Evolutionary conservation across 2,113 vertebrate genomes (phyloP), one percentile per base, ranked within the genome.

Genomic region (Sceloporus tristichus): DNA sequence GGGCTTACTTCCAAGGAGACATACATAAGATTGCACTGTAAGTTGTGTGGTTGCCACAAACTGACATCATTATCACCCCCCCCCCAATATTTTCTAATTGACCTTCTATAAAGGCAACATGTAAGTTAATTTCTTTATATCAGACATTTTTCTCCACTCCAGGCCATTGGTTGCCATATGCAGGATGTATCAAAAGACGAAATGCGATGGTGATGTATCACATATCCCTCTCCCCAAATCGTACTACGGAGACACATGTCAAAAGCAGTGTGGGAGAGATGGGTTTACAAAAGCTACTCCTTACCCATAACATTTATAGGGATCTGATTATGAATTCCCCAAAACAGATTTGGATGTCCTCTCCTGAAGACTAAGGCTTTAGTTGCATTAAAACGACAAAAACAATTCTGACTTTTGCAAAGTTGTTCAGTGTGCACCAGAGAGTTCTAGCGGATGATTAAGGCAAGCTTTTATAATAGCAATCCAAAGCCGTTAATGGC

Each of bases 391-490:
- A 54, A 78, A 29, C 92, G 87, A 92, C 85, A 80, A 90, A 90
- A 90, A 87, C 93, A 48, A 85, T 80, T 86, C 92, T 92, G 87
- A 70, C 77, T 93, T 88, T 82, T 95, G 90, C 91, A 84, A 88
- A 92, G 91, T 95, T 92, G 88, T 91, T 94, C 95, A 91, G 92
- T 94, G 92, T 94, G 90, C 94, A 88, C 83, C 93, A 90, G 86
- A 89, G 93, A 92, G 90, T 94, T 92, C 93, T 94, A 93, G 90
- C 89, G 89, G 92, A 88, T 89, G 92, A 96, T 91, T 95, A 96
- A 94, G 95, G 93, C 94, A 92, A 91, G 84, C 95, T 92, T 88
- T 93, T 94, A 89, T 90, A 94, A 94, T 95, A 94, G 81, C 91
- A 95, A 93, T 95, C 93, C 92, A 92, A 96, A 92, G 92, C 90